Base-by-base conservation (phyloP, 2,888 invertebrate genomes). In the Leptinotarsa rubiginosa region DNA sequence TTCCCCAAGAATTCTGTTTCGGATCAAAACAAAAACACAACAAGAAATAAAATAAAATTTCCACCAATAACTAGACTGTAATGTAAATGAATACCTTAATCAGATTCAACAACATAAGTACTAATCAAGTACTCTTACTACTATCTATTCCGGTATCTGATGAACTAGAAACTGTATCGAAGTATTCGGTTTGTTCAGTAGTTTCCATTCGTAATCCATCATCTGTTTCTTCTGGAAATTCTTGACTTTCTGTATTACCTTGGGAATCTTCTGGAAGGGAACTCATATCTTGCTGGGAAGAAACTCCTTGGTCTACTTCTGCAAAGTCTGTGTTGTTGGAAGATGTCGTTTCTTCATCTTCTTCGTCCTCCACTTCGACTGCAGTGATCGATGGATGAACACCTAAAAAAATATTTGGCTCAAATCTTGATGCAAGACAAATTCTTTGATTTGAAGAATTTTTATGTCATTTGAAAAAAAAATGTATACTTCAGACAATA, bases 311-410 rank as follows among this genome's bases (percentile, higher is more conserved):
- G 52, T 83, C 84, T 1, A 80, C 82, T 72, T 83, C 83, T 13
- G 83, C 83, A 70, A 77, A 82, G 70, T 83, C 83, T 13, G 76
- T 77, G 50, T 81, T 82, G 75, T 75, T 83, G 77, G 82, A 81
- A 3, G 73, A 56, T 10, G 74, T 69, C 20, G 72, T 69, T n/a
- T 79, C 79, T 25, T 77, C 77, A 65, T 78, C 81, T 15, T 81
- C 82, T 16, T 81, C 85, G 18, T 85, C 85, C 18, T 85, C 85
- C 25, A 83, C 79, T 72, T 86, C 85, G 2, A 85, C 82, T 16
- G 85, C 85, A 59, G 85, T 79, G 52, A 86, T 82, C 3, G 87
- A 87, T 2, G 87, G 87, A 82, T 88, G 87, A 22, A 88, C 87
- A 18, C 87, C 87, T 87, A 22, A 50, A 67, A 72, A 31, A 52